Evolutionary conservation across 2,888 invertebrate genomes (phyloP).

Genomic region (Acleris literana): DNA sequence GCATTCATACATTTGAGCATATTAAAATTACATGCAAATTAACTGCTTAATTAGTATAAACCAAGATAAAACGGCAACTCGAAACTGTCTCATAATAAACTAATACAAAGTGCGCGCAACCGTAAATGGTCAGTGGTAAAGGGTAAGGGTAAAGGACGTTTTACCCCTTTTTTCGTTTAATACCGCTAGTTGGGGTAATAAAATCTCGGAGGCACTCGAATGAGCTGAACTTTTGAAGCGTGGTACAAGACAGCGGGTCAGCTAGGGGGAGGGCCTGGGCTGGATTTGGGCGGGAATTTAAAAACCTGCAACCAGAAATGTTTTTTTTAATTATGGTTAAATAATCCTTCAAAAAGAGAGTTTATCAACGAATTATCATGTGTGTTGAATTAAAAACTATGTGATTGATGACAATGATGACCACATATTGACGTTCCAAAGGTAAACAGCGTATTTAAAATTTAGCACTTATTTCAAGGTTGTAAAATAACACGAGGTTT

Average conservation of each 20-base stretch:
- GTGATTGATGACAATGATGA: too few species aligned
- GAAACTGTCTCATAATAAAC: slow-evolving; percentile 78
- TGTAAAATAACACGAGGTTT: too few species aligned
- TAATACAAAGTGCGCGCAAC: slow-evolving; percentile 73
- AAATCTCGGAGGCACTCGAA: slow-evolving; percentile 83
- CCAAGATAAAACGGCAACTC: slow-evolving; percentile 33
- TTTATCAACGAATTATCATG: too few species aligned
- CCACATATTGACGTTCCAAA: too few species aligned
- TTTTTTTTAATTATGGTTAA: too few species aligned
- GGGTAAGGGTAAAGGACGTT: slow-evolving; percentile 61
- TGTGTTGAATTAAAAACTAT: too few species aligned
- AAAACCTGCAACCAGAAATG: neutral
- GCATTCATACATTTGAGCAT: too few species aligned
- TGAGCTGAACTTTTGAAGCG: slow-evolving; percentile 83
- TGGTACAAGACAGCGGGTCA: slow-evolving; percentile 81
- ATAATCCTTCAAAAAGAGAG: too few species aligned
- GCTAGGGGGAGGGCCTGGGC: slow-evolving; percentile 74
- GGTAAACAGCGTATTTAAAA: too few species aligned
- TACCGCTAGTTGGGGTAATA: slow-evolving; percentile 79
- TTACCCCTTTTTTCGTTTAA: slow-evolving; percentile 76
- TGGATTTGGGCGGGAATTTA: slow-evolving; percentile 48
- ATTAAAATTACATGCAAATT: neutral
- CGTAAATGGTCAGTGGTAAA: slow-evolving; percentile 78
- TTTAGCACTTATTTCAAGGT: too few species aligned
- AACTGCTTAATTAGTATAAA: slow-evolving; percentile 18